A percentile compares a stretch with the other conserved stretches of the same genome.
These are phyloP conservation scores for Eciton burchellii DNA, from an alignment of 1,140 invertebrate species.

Conservation along the genomic window DNA sequence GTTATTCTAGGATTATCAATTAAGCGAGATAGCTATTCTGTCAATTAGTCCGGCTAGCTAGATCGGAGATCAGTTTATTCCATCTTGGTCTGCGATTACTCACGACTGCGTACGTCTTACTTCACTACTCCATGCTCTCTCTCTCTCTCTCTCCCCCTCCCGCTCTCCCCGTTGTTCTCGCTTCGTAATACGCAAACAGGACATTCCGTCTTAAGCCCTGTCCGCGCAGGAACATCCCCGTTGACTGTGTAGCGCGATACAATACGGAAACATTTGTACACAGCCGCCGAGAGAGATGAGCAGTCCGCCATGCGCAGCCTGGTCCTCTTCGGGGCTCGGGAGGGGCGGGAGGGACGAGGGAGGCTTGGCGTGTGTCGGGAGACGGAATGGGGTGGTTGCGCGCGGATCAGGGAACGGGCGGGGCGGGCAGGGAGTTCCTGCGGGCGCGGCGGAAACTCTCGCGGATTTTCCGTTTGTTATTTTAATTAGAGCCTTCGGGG, in stretches of 20 bases:
- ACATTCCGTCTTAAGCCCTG: constrained; percentile 2
- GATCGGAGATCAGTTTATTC: constrained; percentile 2
- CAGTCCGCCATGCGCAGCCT: constrained; percentile 16
- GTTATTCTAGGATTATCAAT: neutral
- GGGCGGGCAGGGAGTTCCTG: constrained; percentile 64
- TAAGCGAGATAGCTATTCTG: too few species aligned
- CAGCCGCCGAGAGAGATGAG: constrained; percentile 52
- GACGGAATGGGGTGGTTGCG: constrained; percentile 17
- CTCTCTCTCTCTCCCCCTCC: neutral
- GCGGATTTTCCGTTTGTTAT: constrained; percentile 75
- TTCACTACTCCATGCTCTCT: too few species aligned
- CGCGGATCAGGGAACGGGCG: constrained; percentile 8
- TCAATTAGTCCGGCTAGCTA: constrained; percentile 13
- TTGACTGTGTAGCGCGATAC: constrained; percentile 35
- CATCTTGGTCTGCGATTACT: too few species aligned
- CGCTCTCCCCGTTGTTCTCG: neutral
- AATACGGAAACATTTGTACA: constrained; percentile 72
- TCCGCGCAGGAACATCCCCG: neutral
- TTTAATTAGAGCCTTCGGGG: constrained; percentile 77
- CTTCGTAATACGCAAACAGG: neutral
- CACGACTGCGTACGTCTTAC: too few species aligned
- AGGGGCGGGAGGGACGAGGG: too few species aligned
- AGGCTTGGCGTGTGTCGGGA: constrained; percentile 36
- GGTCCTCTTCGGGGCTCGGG: constrained; percentile 32
- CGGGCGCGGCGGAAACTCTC: constrained; percentile 67